A percentile compares a stretch with the other conserved stretches of the same genome.
Evolutionary conservation across 2,113 vertebrate genomes (phyloP).

Genomic region (Rhombomys opimus): DNA sequence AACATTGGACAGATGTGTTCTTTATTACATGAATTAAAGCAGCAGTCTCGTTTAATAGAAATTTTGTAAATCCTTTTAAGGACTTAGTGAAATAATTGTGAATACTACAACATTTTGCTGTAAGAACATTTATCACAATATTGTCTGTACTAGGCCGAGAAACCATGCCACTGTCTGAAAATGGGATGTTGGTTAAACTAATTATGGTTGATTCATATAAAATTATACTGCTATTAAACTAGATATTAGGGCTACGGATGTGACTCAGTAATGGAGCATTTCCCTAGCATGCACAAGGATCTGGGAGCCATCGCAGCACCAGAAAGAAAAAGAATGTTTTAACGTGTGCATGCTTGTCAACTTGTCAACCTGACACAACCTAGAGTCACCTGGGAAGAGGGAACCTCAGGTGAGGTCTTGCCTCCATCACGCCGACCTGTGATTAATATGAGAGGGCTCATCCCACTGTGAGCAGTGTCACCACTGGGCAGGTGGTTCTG

Average conservation of each 20-base stretch:
- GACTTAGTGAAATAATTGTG: conserved; percentile 8
- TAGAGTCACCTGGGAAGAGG: background rate
- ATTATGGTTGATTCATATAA: background rate
- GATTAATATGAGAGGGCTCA: background rate
- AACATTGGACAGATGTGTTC: background rate
- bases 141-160: background rate
- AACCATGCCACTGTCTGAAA: conserved; percentile 10
- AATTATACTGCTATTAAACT: background rate
- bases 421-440: background rate
- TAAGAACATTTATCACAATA: conserved; percentile 18
- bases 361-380: background rate
- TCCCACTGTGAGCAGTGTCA: background rate
- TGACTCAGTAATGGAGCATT: background rate
- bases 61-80: background rate
- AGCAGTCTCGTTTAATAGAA: conserved; percentile 27
- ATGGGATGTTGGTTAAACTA: conserved; percentile 7
- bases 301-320: background rate
- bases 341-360: background rate
- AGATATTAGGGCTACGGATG: background rate
- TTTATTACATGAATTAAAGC: background rate
- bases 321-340: background rate
- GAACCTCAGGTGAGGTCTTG: background rate
- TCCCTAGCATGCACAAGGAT: background rate
- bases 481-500: background rate
- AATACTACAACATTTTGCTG: conserved; percentile 13